Percentiles rank a stretch among this genome's conserved stretches.
These are phyloP conservation scores for Theocolax elegans DNA, from an alignment of 1,140 invertebrate genomes.

Conservation along the genomic window DNA sequence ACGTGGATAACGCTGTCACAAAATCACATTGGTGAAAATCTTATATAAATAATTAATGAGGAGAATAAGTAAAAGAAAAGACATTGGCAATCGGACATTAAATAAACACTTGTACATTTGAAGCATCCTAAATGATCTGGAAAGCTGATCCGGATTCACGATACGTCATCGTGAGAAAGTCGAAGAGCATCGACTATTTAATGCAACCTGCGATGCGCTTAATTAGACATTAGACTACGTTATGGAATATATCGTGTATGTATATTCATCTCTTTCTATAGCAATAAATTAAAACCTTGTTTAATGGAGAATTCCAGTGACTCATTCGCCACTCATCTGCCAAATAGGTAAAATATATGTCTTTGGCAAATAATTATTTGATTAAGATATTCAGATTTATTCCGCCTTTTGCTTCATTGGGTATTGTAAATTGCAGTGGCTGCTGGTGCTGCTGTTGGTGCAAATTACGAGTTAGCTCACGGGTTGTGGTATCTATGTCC, in stretches of 20 bases:
- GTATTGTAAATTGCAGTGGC: background rate
- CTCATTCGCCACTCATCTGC: background rate
- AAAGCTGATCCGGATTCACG: constrained; percentile 23
- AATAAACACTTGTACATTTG: background rate
- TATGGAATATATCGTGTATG: no score
- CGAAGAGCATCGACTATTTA: background rate
- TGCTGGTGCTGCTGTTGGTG: background rate
- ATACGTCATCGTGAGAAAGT: constrained; percentile 34
- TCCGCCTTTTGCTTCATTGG: background rate
- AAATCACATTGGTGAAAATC: background rate
- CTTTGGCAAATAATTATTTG: background rate
- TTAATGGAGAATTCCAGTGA: background rate
- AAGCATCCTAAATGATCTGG: constrained; percentile 18
- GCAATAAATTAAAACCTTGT: background rate
- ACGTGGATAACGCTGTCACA: no score
- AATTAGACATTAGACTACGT: constrained; percentile 12
- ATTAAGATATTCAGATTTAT: constrained; percentile 27
- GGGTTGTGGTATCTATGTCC: background rate
- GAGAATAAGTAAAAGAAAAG: constrained; percentile 12
- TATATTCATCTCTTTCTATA: background rate
- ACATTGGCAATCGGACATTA: background rate
- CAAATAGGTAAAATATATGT: background rate
- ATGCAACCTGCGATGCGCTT: background rate
- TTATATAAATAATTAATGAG: constrained; percentile 17
- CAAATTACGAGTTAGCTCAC: background rate